A percentile compares a stretch with the other conserved stretches of the same genome.
These are phyloP conservation scores for Xanthorhoe designata DNA, from an alignment of 2,888 invertebrate species.

Conservation along the genomic window DNA sequence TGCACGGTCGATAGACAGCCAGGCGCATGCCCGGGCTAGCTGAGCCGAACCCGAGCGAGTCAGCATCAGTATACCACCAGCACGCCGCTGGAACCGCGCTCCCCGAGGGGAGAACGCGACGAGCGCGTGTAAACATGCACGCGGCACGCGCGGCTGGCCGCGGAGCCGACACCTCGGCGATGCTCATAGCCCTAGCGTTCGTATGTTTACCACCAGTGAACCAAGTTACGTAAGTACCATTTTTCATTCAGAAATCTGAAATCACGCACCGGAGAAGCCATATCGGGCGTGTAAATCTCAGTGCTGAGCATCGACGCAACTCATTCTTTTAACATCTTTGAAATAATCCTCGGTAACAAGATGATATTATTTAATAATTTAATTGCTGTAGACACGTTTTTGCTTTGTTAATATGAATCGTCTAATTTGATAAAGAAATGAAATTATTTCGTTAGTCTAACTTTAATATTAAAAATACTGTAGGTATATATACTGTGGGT, in stretches of 20 bases:
- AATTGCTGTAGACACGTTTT: background rate
- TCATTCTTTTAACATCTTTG: constrained; percentile 50
- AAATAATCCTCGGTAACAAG: background rate
- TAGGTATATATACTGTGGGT: background rate
- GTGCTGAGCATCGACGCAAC: constrained; percentile 52
- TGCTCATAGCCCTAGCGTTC: constrained; percentile 71
- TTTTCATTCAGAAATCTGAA: constrained; percentile 35
- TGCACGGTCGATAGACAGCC: constrained; percentile 70
- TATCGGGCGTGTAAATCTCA: constrained; percentile 61
- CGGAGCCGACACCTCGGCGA: constrained; percentile 72
- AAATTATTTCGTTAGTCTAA: background rate
- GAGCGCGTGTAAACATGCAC: constrained; percentile 68
- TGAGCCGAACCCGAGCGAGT: constrained; percentile 47
- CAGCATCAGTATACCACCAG: constrained; percentile 72
- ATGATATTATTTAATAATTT: background rate
- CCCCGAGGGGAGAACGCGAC: constrained; percentile 56
- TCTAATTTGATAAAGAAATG: background rate
- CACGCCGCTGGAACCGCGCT: constrained; percentile 74
- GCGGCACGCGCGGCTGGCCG: constrained; percentile 65
- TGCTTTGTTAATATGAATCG: background rate
- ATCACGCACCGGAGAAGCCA: constrained; percentile 59
- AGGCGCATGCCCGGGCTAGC: constrained; percentile 70
- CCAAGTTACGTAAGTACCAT: constrained; percentile 75
- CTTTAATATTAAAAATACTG: background rate
- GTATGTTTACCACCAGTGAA: constrained; percentile 71